Percentiles rank a stretch among this genome's conserved stretches.
These are phyloP conservation scores for Cheirogaleus major DNA, from an alignment of 2,797 vertebrate genomes.

Conservation along the genomic window DNA sequence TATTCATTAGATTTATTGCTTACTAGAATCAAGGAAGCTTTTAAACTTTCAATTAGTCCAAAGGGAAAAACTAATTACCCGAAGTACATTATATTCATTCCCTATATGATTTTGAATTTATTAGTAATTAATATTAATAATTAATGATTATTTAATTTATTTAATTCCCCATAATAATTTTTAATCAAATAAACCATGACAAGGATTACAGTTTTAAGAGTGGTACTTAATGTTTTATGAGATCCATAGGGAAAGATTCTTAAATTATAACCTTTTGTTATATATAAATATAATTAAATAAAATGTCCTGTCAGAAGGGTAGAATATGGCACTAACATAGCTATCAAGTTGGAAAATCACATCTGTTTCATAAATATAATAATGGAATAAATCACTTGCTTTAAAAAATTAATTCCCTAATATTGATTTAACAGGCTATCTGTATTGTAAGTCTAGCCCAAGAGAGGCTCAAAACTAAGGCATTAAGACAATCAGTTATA, in stretches of 20 bases:
- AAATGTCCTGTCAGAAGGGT: slow-evolving; percentile 55
- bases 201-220: slow-evolving; percentile 53
- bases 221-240: slow-evolving; percentile 58
- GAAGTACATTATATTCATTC: slow-evolving; percentile 17
- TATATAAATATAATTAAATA: slow-evolving; percentile 66
- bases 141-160: too few relatives aligned
- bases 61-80: slow-evolving; percentile 56
- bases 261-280: slow-evolving; percentile 51
- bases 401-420: slow-evolving; percentile 31
- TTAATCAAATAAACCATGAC: slow-evolving; percentile 54
- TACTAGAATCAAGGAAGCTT: slow-evolving; percentile 48
- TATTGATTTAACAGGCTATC: slow-evolving; percentile 5
- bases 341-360: slow-evolving; percentile 43
- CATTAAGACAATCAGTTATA: not conserved
- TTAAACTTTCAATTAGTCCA: slow-evolving; percentile 49
- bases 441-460: not conserved
- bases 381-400: slow-evolving; percentile 11
- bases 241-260: slow-evolving; percentile 37
- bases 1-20: slow-evolving; percentile 62
- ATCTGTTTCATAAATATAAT: not conserved
- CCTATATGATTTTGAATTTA: not conserved
- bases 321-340: not conserved
- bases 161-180: slow-evolving; percentile 15
- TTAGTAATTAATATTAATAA: too few relatives aligned
- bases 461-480: slow-evolving; percentile 22